Percentiles rank a stretch among this genome's conserved stretches.
phyloP scores from a whole-genome alignment of 1,140 invertebrate species.

The Schlechtendalia chinensis region DNA sequence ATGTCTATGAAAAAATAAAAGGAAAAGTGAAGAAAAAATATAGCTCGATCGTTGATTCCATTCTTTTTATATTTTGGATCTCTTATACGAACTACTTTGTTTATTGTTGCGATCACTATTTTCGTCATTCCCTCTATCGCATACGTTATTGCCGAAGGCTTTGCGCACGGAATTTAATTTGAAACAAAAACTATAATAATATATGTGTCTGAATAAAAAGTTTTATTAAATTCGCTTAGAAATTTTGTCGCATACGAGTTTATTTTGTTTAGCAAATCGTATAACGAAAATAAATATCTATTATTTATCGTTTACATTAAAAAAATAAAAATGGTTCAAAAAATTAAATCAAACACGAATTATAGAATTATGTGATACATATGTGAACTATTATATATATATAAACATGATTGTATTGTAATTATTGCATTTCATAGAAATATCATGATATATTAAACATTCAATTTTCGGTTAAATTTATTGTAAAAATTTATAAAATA shows the following conservation, averaged over 20 bases:
- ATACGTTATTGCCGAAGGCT: constrained; percentile 9
- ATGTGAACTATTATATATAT: too few species aligned
- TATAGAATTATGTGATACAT: not conserved
- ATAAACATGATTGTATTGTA: not conserved
- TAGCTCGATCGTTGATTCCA: constrained; percentile 5
- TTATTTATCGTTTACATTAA: not conserved
- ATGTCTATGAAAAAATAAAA: not conserved
- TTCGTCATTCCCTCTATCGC: constrained; percentile 1
- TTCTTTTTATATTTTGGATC: constrained; percentile 13
- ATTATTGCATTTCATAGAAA: not conserved
- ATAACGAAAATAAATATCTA: not conserved
- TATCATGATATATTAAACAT: too few species aligned
- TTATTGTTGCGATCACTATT: constrained; percentile 23
- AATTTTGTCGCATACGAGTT: constrained; percentile 10
- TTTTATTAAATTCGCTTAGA: constrained; percentile 38
- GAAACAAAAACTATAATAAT: constrained; percentile 26
- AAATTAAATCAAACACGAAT: not conserved
- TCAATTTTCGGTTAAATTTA: too few species aligned
- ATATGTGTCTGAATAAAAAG: constrained; percentile 1
- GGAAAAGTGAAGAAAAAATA: not conserved
- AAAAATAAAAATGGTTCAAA: too few species aligned
- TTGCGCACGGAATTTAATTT: constrained; percentile 23
- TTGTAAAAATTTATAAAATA: too few species aligned
- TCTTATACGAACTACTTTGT: not conserved
- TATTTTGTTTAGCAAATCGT: not conserved